Base-by-base conservation (phyloP, 2,797 vertebrate species). In the Gallinago nigripennis region DNA sequence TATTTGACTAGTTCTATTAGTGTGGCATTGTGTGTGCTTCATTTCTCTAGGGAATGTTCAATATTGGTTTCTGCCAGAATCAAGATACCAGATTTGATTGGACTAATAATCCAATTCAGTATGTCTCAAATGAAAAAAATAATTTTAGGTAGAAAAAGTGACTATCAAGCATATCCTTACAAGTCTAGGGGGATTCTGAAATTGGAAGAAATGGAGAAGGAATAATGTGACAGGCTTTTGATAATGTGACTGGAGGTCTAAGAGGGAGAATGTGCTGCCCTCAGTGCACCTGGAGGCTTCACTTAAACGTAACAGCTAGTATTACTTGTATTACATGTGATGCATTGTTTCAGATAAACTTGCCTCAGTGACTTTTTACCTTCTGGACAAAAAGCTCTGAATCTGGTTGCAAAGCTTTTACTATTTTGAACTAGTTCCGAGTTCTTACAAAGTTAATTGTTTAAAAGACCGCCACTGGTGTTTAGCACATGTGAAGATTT, bases 231-330 rank as follows among this genome's bases (percentile, higher is more conserved):
- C 66, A 86, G 50, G 27, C 53, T 86, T 88, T 90, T 90, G 63
- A 75, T 90, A 86, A 88, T 58, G 54, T 72, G 78, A 86, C 82
- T 86, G 11, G 33, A 91, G 65, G 88, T 93, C 80, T 90, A 78
- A 86, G 69, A 90, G 61, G 58, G 65, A 93, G 50, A 94, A 81
- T 75, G 48, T 66, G 50, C 65, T 95, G 90, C 80, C 65, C 72
- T 94, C 72, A 24, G 48, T 78, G 56, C 51, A 91, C 88, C 73
- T 57, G 12, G 30, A 86, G 77, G 83, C 58, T 92, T 86, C 79
- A 61, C 77, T 95, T 92, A 79, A 0, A 0, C 75, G 73, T 68
- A 85, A 88, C 73, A 91, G 79, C 72, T 89, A 20, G 3, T 66
- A 77, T 94, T 79, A 65, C 50, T 81, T 84, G 20, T 78, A 53